Percentiles rank a stretch among this genome's conserved stretches.
Evolutionary conservation across 2,797 vertebrate genomes (phyloP).

Genomic region (Ptychobarbus kaznakovi): DNA sequence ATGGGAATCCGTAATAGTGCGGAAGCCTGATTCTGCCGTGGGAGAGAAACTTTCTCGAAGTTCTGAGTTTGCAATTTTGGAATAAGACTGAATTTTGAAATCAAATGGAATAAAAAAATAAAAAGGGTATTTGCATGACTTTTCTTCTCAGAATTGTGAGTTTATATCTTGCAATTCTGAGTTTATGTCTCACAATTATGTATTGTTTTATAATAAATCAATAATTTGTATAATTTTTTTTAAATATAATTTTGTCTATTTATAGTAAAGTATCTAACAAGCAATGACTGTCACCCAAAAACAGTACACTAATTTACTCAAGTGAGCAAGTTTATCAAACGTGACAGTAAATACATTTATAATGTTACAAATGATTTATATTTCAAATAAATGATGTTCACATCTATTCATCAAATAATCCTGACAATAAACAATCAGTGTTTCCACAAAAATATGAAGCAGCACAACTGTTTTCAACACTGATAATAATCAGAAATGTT

Average conservation of each 20-base stretch:
- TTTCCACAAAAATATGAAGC: background rate
- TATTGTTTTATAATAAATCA: too few relatives aligned
- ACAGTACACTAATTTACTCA: background rate
- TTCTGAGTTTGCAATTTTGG: background rate
- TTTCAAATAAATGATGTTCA: background rate
- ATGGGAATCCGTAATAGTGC: background rate
- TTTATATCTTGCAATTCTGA: background rate
- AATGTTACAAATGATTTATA: background rate
- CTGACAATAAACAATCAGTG: too few relatives aligned
- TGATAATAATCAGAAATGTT: background rate
- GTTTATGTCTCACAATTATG: background rate
- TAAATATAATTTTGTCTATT: background rate
- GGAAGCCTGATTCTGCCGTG: background rate
- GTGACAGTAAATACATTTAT: conserved; percentile 2
- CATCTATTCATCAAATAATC: background rate
- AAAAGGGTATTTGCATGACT: background rate
- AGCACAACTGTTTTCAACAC: background rate
- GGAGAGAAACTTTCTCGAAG: background rate
- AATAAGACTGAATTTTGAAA: background rate
- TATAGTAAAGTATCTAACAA: background rate
- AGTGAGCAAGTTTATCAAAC: background rate
- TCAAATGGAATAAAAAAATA: background rate
- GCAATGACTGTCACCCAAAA: background rate
- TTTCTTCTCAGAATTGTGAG: background rate
- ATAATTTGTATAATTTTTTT: too few relatives aligned